phyloP scores from a whole-genome alignment of 64 coral and sea anemone species.

The Stylophora pistillata region DNA sequence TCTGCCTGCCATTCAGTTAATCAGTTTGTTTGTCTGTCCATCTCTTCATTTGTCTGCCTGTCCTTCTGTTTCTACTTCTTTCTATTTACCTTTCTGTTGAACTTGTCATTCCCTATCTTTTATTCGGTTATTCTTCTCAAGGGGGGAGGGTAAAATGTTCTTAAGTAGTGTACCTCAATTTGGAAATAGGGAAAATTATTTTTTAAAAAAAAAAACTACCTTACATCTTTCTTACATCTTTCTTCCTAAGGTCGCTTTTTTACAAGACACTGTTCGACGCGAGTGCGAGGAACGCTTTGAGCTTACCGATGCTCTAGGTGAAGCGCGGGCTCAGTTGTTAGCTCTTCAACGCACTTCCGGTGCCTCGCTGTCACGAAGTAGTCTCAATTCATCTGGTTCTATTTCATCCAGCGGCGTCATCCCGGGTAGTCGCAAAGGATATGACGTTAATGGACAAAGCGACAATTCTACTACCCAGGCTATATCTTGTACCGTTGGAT shows the following conservation, averaged over 20 bases:
- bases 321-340: slow-evolving; percentile 83
- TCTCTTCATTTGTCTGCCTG: too few species aligned
- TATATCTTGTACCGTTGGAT: slow-evolving; percentile 66
- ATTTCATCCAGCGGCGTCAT: not conserved
- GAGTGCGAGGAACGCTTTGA: slow-evolving; percentile 95
- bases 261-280: slow-evolving; percentile 92
- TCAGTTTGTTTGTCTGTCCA: too few species aligned
- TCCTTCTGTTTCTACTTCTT: too few species aligned
- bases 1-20: too few species aligned
- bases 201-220: not conserved
- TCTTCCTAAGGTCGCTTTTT: slow-evolving; percentile 40
- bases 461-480: slow-evolving; percentile 9
- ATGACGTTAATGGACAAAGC: slow-evolving; percentile 22
- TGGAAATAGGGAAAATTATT: too few species aligned
- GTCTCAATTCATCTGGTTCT: slow-evolving; percentile 34
- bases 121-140: too few species aligned
- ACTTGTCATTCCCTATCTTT: too few species aligned
- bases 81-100: too few species aligned
- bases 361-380: slow-evolving; percentile 58
- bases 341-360: slow-evolving; percentile 45
- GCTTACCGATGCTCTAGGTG: slow-evolving; percentile 86
- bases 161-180: too few species aligned
- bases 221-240: not conserved
- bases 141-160: too few species aligned
- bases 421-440: slow-evolving; percentile 3